Evolutionary conservation across 2,888 invertebrate species (phyloP).

Genomic region (Urechis unicinctus): DNA sequence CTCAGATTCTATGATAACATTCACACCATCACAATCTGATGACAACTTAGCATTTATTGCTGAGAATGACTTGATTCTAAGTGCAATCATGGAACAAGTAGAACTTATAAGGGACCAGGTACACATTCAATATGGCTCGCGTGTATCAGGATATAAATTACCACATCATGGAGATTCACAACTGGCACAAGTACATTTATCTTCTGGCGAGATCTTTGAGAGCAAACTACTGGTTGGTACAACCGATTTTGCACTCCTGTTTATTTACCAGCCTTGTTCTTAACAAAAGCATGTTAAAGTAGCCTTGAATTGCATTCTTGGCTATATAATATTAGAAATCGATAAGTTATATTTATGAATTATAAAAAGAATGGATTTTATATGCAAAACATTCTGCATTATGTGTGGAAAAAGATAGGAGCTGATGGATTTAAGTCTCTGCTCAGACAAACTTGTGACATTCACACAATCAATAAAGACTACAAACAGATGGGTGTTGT

Average conservation of each 20-base stretch:
- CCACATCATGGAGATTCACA: constrained; percentile 27
- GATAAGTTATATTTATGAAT: too few species aligned
- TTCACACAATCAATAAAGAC: constrained; percentile 72
- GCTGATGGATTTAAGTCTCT: constrained; percentile 90
- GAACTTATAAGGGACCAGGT: constrained; percentile 57
- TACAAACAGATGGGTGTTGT: constrained; percentile 90
- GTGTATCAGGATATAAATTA: constrained; percentile 62
- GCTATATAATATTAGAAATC: too few species aligned
- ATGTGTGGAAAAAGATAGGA: constrained; percentile 82
- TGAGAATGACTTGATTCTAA: constrained; percentile 83
- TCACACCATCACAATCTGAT: constrained; percentile 67
- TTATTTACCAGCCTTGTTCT: too few species aligned
- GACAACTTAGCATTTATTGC: constrained; percentile 83
- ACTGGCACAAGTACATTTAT: constrained; percentile 43
- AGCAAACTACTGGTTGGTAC: constrained; percentile 50
- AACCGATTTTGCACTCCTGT: neutral
- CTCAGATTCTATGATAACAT: constrained; percentile 82
- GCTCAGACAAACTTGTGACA: constrained; percentile 62
- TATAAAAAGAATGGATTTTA: too few species aligned
- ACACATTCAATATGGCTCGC: constrained; percentile 64
- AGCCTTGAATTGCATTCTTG: too few species aligned
- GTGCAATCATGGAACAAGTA: constrained; percentile 59
- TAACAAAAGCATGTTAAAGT: too few species aligned
- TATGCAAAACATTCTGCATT: neutral
- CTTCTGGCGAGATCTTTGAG: constrained; percentile 45